phyloP scores from a whole-genome alignment of 2,888 invertebrate genomes.

The Scaptomyza tumidula region DNA sequence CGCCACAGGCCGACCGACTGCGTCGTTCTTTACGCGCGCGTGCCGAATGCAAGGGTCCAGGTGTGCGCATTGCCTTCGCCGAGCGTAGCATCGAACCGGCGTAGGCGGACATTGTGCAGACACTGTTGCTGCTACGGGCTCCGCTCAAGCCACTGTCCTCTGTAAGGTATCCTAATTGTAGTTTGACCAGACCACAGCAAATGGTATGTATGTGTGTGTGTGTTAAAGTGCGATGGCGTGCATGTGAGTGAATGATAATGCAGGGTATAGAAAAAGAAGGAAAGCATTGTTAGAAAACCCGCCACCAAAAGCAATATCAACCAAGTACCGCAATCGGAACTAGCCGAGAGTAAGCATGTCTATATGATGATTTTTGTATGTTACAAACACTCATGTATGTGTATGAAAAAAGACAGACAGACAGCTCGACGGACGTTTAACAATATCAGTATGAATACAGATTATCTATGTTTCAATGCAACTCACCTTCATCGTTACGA shows the following conservation, averaged over 20 bases:
- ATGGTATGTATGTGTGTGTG: constrained; percentile 19
- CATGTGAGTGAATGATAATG: constrained; percentile 17
- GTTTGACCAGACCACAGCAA: constrained; percentile 50
- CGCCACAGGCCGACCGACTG: constrained; percentile 82
- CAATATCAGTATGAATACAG: not conserved
- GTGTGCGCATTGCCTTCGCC: constrained; percentile 67
- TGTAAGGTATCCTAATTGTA: constrained; percentile 84
- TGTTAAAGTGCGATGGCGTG: constrained; percentile 18
- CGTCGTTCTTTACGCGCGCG: constrained; percentile 81
- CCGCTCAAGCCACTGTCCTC: constrained; percentile 81
- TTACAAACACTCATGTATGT: too few species aligned
- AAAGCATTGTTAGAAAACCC: constrained; percentile 30
- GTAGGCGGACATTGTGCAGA: constrained; percentile 43
- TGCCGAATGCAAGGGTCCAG: constrained; percentile 83
- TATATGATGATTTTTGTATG: too few species aligned
- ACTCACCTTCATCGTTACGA: constrained; percentile 74
- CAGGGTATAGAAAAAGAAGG: constrained; percentile 3
- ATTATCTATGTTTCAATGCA: not conserved
- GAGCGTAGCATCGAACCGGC: constrained; percentile 51
- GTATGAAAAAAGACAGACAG: not conserved
- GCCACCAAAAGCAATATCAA: constrained; percentile 29
- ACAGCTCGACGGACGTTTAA: not conserved
- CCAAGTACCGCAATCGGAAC: not conserved
- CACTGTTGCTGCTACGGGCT: constrained; percentile 51
- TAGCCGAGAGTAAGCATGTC: not conserved